These are phyloP conservation scores for Drosophila multiciliata DNA, from an alignment of 2,888 invertebrate species.

Conservation along the genomic window DNA sequence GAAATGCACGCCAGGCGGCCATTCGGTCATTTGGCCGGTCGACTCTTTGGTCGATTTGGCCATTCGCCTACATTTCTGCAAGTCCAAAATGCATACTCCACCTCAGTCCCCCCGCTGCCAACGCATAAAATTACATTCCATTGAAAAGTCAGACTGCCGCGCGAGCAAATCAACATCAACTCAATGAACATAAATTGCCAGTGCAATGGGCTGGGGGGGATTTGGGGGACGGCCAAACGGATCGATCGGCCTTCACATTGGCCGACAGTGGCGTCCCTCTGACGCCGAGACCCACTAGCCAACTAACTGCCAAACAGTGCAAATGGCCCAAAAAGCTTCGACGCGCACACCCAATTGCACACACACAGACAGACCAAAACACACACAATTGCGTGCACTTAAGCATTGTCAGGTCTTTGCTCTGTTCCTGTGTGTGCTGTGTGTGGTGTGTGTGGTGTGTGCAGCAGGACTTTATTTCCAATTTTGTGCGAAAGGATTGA, in stretches of 20 bases:
- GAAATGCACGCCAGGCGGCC: conserved; percentile 55
- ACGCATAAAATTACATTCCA: conserved; percentile 69
- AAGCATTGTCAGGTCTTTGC: conserved; percentile 39
- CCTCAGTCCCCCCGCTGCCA: conserved; percentile 14
- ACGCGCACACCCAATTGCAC: conserved; percentile 8
- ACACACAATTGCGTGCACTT: conserved; percentile 6
- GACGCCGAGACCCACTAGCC: conserved; percentile 28
- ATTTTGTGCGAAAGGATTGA: neutral
- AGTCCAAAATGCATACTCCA: conserved; percentile 32
- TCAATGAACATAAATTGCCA: conserved; percentile 76
- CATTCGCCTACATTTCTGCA: conserved; percentile 21
- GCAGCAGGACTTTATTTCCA: conserved; percentile 13
- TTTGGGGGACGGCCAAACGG: conserved; percentile 31
- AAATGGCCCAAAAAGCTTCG: conserved; percentile 55
- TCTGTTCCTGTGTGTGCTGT: neutral
- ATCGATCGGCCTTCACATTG: conserved; percentile 79
- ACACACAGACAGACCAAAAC: neutral
- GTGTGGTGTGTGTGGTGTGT: conserved; percentile 19
- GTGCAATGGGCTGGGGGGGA: conserved; percentile 16
- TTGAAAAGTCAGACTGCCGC: conserved; percentile 73
- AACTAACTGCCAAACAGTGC: conserved; percentile 36
- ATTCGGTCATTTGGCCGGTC: conserved; percentile 8
- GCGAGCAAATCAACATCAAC: conserved; percentile 74
- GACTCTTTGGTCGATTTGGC: conserved; percentile 11
- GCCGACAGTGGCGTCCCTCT: conserved; percentile 54